These are phyloP conservation scores for Neogale vison DNA, from an alignment of 2,113 vertebrate genomes.

Conservation along the genomic window DNA sequence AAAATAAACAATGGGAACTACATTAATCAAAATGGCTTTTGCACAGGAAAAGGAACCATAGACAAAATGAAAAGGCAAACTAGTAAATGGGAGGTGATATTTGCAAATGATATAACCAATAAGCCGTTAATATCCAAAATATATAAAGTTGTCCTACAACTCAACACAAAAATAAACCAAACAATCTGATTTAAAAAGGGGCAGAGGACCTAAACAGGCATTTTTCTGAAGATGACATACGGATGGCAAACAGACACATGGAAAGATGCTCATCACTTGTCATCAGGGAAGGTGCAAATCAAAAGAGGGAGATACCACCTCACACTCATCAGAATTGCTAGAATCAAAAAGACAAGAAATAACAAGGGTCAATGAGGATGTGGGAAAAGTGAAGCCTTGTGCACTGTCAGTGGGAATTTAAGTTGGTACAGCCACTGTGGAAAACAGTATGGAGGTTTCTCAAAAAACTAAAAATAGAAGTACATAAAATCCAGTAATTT, in stretches of 20 bases:
- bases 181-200: background rate
- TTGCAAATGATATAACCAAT: background rate
- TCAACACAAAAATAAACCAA: background rate
- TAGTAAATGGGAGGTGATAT: background rate
- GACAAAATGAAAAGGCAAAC: background rate
- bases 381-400: background rate
- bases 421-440: background rate
- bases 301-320: background rate
- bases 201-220: background rate
- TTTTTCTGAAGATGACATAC: background rate
- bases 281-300: background rate
- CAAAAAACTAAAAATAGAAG: background rate
- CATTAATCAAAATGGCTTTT: background rate
- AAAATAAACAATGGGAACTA: background rate
- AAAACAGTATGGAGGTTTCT: background rate
- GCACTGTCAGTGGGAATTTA: background rate
- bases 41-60: background rate
- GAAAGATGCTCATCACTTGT: background rate
- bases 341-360: background rate
- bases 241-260: background rate
- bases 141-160: background rate
- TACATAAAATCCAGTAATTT: background rate
- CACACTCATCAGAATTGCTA: background rate
- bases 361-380: background rate
- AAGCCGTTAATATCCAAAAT: background rate